Evolutionary conservation across 2,888 invertebrate genomes (phyloP).

Genomic region (Rhingia campestris): DNA sequence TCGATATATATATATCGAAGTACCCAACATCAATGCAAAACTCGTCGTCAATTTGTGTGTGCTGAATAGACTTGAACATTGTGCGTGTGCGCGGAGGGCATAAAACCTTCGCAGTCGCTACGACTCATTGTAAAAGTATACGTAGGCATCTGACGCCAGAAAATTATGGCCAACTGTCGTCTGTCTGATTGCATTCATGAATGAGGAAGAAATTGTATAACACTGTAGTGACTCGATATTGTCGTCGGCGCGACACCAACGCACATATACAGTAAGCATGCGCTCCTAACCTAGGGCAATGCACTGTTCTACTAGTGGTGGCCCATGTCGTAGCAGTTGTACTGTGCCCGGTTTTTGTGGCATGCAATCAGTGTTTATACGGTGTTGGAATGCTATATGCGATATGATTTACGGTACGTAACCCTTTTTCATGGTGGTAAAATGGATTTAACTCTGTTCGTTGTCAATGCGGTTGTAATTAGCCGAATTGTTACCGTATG

Average conservation of each 20-base stretch:
- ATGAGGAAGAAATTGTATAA: conserved; percentile 72
- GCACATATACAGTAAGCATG: conserved; percentile 30
- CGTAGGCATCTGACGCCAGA: conserved; percentile 67
- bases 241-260: conserved; percentile 58
- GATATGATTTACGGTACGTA: conserved; percentile 30
- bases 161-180: conserved; percentile 59
- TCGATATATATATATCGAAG: conserved; percentile 35
- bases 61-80: conserved; percentile 17
- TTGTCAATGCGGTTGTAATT: conserved; percentile 59
- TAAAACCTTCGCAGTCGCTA: conserved; percentile 31
- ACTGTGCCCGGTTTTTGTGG: conserved; percentile 15
- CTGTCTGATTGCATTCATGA: conserved; percentile 66
- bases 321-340: conserved; percentile 4
- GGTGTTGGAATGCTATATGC: conserved; percentile 29
- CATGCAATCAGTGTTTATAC: conserved; percentile 53
- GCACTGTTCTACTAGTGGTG: conserved; percentile 37
- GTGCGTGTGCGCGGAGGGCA: conserved; percentile 30
- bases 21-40: conserved; percentile 35
- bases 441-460: conserved; percentile 41
- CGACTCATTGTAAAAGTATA: conserved; percentile 12
- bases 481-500: conserved; percentile 28
- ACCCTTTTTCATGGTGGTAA: conserved; percentile 24
- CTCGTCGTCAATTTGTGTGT: conserved; percentile 33
- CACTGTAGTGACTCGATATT: conserved; percentile 18
- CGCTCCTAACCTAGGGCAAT: conserved; percentile 53